phyloP scores from a whole-genome alignment of 1,140 invertebrate species.

The Melipona quadrifasciata region DNA sequence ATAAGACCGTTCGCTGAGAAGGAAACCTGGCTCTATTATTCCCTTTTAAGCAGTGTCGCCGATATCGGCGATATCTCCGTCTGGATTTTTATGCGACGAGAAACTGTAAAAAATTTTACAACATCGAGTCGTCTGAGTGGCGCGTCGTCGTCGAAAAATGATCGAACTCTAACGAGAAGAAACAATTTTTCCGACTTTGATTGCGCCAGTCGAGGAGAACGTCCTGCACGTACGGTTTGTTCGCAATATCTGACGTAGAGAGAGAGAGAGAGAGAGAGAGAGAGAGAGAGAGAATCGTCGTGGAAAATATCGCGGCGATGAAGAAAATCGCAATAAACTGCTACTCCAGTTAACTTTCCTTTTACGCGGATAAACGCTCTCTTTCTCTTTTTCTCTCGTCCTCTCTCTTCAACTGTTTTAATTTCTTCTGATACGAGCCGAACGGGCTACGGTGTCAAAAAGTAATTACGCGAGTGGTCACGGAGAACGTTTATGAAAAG shows the following conservation, averaged over 20 bases:
- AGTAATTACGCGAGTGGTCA: slow-evolving; percentile 57
- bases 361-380: not conserved
- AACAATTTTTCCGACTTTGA: slow-evolving; percentile 14
- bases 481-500: slow-evolving; percentile 57
- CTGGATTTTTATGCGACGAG: slow-evolving; percentile 2
- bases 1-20: not conserved
- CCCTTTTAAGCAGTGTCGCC: slow-evolving; percentile 10
- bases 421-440: slow-evolving; percentile 14
- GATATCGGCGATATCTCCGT: not conserved
- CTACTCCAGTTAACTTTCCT: slow-evolving; percentile 3
- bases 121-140: not conserved
- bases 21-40: slow-evolving; percentile 3
- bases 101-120: slow-evolving; percentile 26
- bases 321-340: slow-evolving; percentile 18
- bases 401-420: not conserved
- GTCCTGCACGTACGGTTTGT: not conserved
- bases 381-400: not conserved
- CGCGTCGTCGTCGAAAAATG: not conserved
- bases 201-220: not conserved
- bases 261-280: no score
- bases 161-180: not conserved
- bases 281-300: not conserved
- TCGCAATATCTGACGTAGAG: not conserved
- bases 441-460: slow-evolving; percentile 23
- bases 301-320: not conserved